Conservation (phyloP, 2,888 invertebrate species). For the Stomorhina lunata region DNA sequence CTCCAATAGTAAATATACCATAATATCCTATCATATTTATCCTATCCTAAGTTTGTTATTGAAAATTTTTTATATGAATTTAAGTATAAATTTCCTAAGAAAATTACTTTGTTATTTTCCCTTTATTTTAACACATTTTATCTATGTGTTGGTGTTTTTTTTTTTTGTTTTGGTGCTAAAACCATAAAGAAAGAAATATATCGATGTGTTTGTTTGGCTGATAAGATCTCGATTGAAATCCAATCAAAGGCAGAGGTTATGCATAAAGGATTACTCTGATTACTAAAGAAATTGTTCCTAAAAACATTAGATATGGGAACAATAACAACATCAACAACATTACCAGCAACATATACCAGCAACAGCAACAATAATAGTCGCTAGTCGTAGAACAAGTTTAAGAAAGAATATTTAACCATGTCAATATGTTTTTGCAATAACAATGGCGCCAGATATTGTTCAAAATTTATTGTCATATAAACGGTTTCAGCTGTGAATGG, state of each 20-base stretch:
- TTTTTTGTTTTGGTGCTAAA: background rate
- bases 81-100: conserved; percentile 37
- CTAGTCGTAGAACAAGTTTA: no score
- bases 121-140: background rate
- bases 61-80: no score
- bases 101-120: conserved; percentile 36
- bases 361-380: conserved; percentile 20
- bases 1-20: no score
- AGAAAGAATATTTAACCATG: conserved; percentile 48
- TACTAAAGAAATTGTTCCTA: conserved; percentile 14
- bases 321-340: background rate
- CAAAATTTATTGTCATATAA: conserved; percentile 64
- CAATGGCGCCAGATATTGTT: conserved; percentile 65
- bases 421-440: conserved; percentile 64
- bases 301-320: background rate
- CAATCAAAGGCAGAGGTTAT: conserved; percentile 53
- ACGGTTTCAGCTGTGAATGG: conserved; percentile 35
- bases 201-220: conserved; percentile 29
- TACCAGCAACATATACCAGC: background rate
- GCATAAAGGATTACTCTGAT: no score
- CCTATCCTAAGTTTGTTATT: no score
- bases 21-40: no score
- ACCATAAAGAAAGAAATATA: conserved; percentile 49
- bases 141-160: background rate
- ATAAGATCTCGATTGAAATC: conserved; percentile 57